Percentiles rank a stretch among this genome's conserved stretches.
These are phyloP conservation scores for Eubasilissa splendida DNA, from an alignment of 2,888 invertebrate species.

Conservation along the genomic window DNA sequence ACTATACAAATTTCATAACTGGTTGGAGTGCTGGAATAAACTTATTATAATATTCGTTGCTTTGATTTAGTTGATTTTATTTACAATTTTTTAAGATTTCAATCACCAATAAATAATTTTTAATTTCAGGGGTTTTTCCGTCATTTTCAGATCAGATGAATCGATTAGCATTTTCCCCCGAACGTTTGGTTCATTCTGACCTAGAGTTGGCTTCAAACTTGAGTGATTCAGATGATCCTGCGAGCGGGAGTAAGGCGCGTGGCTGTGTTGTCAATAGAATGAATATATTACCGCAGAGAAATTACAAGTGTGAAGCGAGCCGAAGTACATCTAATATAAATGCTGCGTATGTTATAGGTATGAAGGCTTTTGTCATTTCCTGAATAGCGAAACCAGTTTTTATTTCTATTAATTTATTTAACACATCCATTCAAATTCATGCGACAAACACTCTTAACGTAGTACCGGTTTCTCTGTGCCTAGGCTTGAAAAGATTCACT, in stretches of 20 bases:
- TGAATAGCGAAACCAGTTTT: too few species aligned
- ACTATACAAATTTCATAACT: too few species aligned
- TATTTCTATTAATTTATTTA: too few species aligned
- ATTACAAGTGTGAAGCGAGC: constrained; percentile 66
- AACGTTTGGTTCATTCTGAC: constrained; percentile 61
- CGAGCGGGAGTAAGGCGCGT: constrained; percentile 67
- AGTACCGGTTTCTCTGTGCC: too few species aligned
- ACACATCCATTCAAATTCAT: too few species aligned
- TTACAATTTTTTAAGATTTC: neutral
- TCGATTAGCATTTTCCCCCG: constrained; percentile 52
- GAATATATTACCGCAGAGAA: constrained; percentile 69
- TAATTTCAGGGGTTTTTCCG: constrained; percentile 43
- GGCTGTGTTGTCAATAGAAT: constrained; percentile 71
- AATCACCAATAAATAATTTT: neutral
- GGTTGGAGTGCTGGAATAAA: neutral
- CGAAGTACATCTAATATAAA: constrained; percentile 46
- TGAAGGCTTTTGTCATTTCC: too few species aligned
- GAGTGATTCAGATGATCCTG: constrained; percentile 70
- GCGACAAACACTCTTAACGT: too few species aligned
- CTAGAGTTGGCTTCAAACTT: constrained; percentile 67
- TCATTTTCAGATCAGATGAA: constrained; percentile 55
- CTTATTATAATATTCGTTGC: neutral
- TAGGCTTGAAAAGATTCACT: too few species aligned
- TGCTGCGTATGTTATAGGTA: constrained; percentile 67
- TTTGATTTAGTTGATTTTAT: neutral